Conservation (phyloP, 2,888 invertebrate species). For the Drosophila pegasa region DNA sequence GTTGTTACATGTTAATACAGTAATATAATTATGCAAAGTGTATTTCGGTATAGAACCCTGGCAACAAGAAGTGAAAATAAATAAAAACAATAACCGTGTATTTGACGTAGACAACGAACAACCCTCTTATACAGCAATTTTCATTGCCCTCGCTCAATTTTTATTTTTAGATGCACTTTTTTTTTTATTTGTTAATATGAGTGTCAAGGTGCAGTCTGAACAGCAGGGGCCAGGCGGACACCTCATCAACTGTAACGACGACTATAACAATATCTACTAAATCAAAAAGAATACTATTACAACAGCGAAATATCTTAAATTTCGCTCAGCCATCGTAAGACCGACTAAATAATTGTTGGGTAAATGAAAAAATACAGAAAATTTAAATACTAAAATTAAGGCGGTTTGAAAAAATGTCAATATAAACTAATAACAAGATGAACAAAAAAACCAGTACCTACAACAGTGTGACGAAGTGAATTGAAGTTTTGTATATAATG, state of each 20-base stretch:
- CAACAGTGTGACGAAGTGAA: too few species aligned
- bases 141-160: slow-evolving; percentile 63
- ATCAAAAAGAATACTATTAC: slow-evolving; percentile 1
- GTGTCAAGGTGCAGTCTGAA: slow-evolving; percentile 76
- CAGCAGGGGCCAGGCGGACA: slow-evolving; percentile 37
- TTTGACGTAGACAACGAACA: slow-evolving; percentile 12
- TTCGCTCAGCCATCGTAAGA: slow-evolving; percentile 42
- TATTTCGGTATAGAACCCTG: slow-evolving; percentile 29
- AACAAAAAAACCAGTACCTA: too few species aligned
- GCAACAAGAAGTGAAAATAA: slow-evolving; percentile 19
- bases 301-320: slow-evolving; percentile 41
- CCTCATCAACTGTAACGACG: slow-evolving; percentile 32
- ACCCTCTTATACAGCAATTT: slow-evolving; percentile 51
- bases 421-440: too few species aligned
- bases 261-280: slow-evolving; percentile 12
- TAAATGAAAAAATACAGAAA: slow-evolving; percentile 41
- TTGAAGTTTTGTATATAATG: too few species aligned
- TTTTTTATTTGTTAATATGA: slow-evolving; percentile 67
- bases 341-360: slow-evolving; percentile 38
- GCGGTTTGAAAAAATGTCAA: too few species aligned
- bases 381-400: slow-evolving; percentile 26
- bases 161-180: slow-evolving; percentile 68
- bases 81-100: slow-evolving; percentile 28
- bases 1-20: slow-evolving; percentile 30
- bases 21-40: slow-evolving; percentile 75